A percentile compares a stretch with the other conserved stretches of the same genome.
phyloP scores from a whole-genome alignment of 2,113 vertebrate genomes.

The Passer montanus region DNA sequence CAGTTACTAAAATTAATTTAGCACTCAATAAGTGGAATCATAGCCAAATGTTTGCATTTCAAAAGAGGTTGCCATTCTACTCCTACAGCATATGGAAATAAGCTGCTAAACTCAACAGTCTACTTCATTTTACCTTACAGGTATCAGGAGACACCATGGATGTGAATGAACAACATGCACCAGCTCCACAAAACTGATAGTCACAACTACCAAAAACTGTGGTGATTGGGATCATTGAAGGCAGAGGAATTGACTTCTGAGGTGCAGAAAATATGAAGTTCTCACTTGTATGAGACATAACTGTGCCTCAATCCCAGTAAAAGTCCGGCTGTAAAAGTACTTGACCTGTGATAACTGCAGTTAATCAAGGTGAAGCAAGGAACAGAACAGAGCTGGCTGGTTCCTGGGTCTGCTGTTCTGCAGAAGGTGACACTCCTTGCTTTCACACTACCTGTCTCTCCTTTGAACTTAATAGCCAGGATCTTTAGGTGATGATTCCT shows the following conservation, averaged over 20 bases:
- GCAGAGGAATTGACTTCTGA: neutral
- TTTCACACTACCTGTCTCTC: neutral
- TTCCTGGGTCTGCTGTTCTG: neutral
- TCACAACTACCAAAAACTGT: neutral
- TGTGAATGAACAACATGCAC: neutral
- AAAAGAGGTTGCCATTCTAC: neutral
- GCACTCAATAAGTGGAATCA: constrained; percentile 4
- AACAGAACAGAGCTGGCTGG: neutral
- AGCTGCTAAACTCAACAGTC: neutral
- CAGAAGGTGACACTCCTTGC: neutral
- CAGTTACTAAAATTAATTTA: constrained; percentile 18
- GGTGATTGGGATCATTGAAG: neutral
- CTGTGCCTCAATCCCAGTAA: neutral
- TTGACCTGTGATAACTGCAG: neutral
- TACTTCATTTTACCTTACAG: neutral
- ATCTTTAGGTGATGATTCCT: neutral
- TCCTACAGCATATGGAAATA: neutral
- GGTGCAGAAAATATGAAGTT: neutral
- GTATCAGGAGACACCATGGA: neutral
- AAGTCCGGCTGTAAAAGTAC: neutral
- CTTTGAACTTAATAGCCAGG: neutral
- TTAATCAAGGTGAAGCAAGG: constrained; percentile 4
- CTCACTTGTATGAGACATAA: neutral
- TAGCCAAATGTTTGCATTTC: neutral
- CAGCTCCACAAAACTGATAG: neutral